Conservation (phyloP, 2,113 vertebrate genomes). For the Tenebrosternarchus preto region DNA sequence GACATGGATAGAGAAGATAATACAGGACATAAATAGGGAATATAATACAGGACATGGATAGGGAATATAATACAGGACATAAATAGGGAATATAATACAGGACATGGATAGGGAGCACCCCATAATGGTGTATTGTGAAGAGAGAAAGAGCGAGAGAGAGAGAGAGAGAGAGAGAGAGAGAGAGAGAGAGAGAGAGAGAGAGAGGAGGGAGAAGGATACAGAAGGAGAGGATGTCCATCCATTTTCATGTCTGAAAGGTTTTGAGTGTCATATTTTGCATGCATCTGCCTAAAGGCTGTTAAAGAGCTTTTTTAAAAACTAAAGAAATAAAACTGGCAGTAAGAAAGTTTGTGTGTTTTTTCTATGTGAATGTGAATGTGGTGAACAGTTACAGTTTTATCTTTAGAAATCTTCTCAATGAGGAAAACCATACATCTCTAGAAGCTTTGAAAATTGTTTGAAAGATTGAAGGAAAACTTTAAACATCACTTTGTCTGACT, state of each 20-base stretch:
- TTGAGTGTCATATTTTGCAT: not conserved
- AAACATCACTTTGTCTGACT: not conserved
- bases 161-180: too few species aligned
- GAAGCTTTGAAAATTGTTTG: not conserved
- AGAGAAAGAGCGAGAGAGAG: too few species aligned
- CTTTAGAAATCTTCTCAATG: not conserved
- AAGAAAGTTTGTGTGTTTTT: not conserved
- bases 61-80: too few species aligned
- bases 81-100: too few species aligned
- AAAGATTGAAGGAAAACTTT: not conserved
- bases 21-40: too few species aligned
- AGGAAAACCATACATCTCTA: not conserved
- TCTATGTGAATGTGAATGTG: too few species aligned
- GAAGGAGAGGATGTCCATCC: not conserved
- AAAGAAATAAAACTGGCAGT: not conserved
- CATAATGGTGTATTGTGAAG: too few species aligned
- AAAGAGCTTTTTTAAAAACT: not conserved
- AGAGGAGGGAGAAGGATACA: not conserved
- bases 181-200: too few species aligned
- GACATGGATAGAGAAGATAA: too few species aligned
- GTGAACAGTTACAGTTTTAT: not conserved
- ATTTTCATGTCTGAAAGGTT: not conserved
- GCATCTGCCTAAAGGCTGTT: not conserved
- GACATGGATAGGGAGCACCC: too few species aligned
- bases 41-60: too few species aligned